Percentiles rank a stretch among this genome's conserved stretches.
phyloP scores from a whole-genome alignment of 2,113 vertebrate genomes.

The Stigmatopora argus region DNA sequence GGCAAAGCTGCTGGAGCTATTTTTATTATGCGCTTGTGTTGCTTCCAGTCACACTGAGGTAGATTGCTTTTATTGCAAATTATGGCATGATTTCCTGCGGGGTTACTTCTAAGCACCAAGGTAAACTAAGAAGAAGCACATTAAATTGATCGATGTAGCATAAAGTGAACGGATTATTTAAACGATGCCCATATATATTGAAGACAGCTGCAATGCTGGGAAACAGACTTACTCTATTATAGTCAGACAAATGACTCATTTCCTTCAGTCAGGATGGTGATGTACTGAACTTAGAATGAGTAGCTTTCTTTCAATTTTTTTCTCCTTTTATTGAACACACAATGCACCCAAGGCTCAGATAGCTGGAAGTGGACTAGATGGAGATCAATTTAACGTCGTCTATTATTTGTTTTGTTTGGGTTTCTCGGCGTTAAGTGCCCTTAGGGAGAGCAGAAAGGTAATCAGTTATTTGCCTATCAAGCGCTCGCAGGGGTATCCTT shows the following conservation, averaged over 20 bases:
- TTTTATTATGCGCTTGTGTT: background rate
- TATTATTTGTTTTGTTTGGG: slow-evolving; percentile 8
- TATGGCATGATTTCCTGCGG: background rate
- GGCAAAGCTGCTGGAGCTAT: slow-evolving; percentile 4
- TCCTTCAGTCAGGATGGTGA: slow-evolving; percentile 1
- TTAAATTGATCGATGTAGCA: slow-evolving; percentile 27
- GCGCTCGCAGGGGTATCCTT: slow-evolving; percentile 27
- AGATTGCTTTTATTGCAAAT: background rate
- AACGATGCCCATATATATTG: slow-evolving; percentile 7
- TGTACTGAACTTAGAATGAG: background rate
- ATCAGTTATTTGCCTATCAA: slow-evolving; percentile 46
- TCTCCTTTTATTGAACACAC: background rate
- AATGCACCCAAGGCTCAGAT: background rate
- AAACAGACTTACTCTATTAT: slow-evolving; percentile 11
- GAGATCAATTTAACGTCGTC: slow-evolving; percentile 8
- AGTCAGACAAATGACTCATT: slow-evolving; percentile 10
- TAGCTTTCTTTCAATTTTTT: background rate
- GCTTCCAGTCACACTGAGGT: background rate
- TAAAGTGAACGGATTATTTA: slow-evolving; percentile 20
- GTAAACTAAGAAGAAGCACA: slow-evolving; percentile 29
- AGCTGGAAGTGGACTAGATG: slow-evolving; percentile 9
- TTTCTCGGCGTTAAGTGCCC: slow-evolving; percentile 15
- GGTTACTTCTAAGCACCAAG: slow-evolving; percentile 4
- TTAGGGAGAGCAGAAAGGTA: slow-evolving; percentile 12
- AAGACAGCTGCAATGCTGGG: slow-evolving; percentile 3